Percentiles rank a stretch among this genome's conserved stretches.
Evolutionary conservation across 2,888 invertebrate genomes (phyloP).

Genomic region (Metacarcinus magister): DNA sequence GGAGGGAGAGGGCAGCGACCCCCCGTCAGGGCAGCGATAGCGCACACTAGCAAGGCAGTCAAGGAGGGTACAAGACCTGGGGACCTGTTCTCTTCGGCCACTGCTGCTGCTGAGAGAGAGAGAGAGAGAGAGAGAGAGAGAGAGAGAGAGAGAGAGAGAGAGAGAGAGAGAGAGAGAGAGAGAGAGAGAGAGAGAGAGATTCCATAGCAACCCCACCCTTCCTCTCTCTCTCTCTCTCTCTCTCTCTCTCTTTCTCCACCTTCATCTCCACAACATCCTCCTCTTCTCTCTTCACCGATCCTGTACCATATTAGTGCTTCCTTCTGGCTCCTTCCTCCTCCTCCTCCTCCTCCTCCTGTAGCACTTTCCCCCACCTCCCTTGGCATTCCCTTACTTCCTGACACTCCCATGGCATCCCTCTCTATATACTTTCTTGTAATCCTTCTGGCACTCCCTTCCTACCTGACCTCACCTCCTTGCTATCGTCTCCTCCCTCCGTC

Average conservation of each 20-base stretch:
- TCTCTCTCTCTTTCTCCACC: neutral
- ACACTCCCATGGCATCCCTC: neutral
- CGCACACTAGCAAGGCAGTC: neutral
- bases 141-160: neutral
- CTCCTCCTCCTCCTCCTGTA: neutral
- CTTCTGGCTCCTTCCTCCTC: neutral
- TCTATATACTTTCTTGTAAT: neutral
- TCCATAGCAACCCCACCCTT: neutral
- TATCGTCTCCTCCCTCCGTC: too few relatives aligned
- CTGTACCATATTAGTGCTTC: neutral
- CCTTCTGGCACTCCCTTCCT: neutral
- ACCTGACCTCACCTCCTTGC: neutral
- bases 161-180: too few relatives aligned
- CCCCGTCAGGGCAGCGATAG: constrained; percentile 18
- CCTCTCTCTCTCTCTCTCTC: neutral
- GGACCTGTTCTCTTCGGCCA: neutral
- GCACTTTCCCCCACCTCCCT: constrained; percentile 41
- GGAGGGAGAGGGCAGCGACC: constrained; percentile 26
- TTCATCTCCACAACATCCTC: neutral
- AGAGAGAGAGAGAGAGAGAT: neutral
- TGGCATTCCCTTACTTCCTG: neutral
- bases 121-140: constrained; percentile 43
- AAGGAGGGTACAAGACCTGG: constrained; percentile 17
- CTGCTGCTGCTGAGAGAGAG: neutral
- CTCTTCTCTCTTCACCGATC: neutral